These are phyloP conservation scores for Colius striatus DNA, from an alignment of 2,113 vertebrate species.

Conservation along the genomic window DNA sequence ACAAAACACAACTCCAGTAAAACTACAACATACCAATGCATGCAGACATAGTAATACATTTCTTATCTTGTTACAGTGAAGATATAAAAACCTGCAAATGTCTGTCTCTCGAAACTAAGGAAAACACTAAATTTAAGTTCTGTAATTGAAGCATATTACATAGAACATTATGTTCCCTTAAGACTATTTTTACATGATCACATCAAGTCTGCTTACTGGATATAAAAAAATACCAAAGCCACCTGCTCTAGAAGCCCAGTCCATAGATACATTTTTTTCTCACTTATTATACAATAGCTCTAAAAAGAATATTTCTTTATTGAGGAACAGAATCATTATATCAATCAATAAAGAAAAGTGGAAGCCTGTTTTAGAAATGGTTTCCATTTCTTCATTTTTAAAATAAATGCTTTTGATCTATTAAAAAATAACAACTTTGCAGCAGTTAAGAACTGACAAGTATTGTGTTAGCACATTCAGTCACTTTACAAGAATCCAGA, in stretches of 20 bases:
- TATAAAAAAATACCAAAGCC: not conserved
- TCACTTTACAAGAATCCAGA: not conserved
- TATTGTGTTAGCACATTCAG: not conserved
- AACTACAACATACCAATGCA: not conserved
- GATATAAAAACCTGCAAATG: not conserved
- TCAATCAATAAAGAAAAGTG: not conserved
- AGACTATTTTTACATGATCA: not conserved
- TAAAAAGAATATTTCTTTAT: not conserved
- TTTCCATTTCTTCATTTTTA: not conserved
- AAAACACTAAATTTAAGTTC: not conserved
- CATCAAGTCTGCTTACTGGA: not conserved
- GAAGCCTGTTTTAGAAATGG: not conserved
- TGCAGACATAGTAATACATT: not conserved
- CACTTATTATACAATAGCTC: not conserved
- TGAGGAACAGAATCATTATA: not conserved
- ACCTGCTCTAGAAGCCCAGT: not conserved
- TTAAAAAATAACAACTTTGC: fast-evolving
- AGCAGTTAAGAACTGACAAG: not conserved
- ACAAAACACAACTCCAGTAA: not conserved
- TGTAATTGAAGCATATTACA: not conserved
- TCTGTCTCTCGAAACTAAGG: not conserved
- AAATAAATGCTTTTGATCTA: not conserved
- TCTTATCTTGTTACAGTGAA: not conserved
- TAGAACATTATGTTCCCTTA: not conserved
- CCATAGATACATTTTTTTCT: not conserved